phyloP scores from a whole-genome alignment of 1,140 invertebrate species.

The Potamilus streckersoni region DNA sequence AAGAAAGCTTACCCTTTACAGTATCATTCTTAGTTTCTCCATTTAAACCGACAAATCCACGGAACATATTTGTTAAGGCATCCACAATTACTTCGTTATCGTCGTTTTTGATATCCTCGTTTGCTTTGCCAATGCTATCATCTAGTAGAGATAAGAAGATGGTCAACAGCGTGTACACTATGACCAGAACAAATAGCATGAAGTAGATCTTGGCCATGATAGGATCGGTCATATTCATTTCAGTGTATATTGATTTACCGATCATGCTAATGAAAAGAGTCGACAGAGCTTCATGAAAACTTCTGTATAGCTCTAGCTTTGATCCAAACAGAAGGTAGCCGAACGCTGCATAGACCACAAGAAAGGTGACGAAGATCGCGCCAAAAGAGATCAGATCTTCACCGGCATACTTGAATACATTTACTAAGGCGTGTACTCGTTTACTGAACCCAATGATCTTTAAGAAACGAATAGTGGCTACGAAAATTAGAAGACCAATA shows the following conservation, averaged over 20 bases:
- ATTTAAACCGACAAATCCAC: no score
- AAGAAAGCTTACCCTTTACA: no score
- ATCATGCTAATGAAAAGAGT: slow-evolving; percentile 80
- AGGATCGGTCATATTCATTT: slow-evolving; percentile 72
- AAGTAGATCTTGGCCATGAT: slow-evolving; percentile 80
- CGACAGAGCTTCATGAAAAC: slow-evolving; percentile 14
- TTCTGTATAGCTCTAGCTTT: slow-evolving; percentile 5
- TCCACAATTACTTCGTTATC: slow-evolving; percentile 11
- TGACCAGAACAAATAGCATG: slow-evolving; percentile 79
- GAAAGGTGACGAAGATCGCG: slow-evolving; percentile 18
- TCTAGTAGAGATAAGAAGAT: slow-evolving; percentile 83
- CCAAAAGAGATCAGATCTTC: slow-evolving; percentile 24
- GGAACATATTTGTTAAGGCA: no score
- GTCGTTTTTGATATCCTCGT: slow-evolving; percentile 3
- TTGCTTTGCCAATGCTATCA: slow-evolving; percentile 17
- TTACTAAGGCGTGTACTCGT: slow-evolving; percentile 17
- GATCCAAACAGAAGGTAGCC: slow-evolving; percentile 26
- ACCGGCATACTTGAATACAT: slow-evolving; percentile 21
- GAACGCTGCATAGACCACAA: background rate
- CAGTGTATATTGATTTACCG: slow-evolving; percentile 80
- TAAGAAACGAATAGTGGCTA: slow-evolving; percentile 32
- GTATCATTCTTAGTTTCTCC: no score
- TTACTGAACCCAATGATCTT: slow-evolving; percentile 33
- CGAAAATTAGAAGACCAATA: slow-evolving; percentile 29
- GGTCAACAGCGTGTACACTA: slow-evolving; percentile 83